phyloP scores from a whole-genome alignment of 1,140 invertebrate species.

The Mactra quadrangularis region DNA sequence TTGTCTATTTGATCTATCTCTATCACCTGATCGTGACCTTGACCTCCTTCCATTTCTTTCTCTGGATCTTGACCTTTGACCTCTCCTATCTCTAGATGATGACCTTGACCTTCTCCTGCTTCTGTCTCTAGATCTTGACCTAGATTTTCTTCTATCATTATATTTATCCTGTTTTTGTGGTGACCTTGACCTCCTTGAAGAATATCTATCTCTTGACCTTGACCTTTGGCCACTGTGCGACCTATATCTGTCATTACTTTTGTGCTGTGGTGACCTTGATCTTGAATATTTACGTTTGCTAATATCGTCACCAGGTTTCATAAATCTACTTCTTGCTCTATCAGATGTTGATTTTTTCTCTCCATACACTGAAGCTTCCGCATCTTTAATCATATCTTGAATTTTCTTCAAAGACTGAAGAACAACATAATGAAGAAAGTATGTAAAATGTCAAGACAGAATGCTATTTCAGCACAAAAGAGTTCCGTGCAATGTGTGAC shows the following conservation, averaged over 20 bases:
- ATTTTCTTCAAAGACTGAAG: constrained; percentile 54
- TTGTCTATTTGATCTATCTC: constrained; percentile 4
- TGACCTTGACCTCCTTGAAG: constrained; percentile 25
- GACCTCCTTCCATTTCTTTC: constrained; percentile 28
- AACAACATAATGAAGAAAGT: background rate
- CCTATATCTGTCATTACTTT: constrained; percentile 3
- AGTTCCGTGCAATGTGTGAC: too few relatives aligned
- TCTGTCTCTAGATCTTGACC: constrained; percentile 49
- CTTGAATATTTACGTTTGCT: background rate
- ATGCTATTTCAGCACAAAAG: background rate
- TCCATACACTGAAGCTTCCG: constrained; percentile 25
- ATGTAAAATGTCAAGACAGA: background rate
- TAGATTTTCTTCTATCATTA: constrained; percentile 10
- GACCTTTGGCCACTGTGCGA: background rate
- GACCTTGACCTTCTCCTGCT: constrained; percentile 15
- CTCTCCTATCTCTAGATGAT: constrained; percentile 38
- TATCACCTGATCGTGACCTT: constrained; percentile 42
- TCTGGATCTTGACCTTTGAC: constrained; percentile 42
- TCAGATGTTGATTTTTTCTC: constrained; percentile 32
- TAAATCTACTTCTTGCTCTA: constrained; percentile 29
- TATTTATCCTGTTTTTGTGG: background rate
- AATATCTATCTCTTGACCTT: constrained; percentile 17
- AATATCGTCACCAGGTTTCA: constrained; percentile 38
- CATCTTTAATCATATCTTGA: constrained; percentile 51
- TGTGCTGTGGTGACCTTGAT: constrained; percentile 30